phyloP scores from a whole-genome alignment of 2,113 vertebrate species.

The Coregonus clupeaformis region DNA sequence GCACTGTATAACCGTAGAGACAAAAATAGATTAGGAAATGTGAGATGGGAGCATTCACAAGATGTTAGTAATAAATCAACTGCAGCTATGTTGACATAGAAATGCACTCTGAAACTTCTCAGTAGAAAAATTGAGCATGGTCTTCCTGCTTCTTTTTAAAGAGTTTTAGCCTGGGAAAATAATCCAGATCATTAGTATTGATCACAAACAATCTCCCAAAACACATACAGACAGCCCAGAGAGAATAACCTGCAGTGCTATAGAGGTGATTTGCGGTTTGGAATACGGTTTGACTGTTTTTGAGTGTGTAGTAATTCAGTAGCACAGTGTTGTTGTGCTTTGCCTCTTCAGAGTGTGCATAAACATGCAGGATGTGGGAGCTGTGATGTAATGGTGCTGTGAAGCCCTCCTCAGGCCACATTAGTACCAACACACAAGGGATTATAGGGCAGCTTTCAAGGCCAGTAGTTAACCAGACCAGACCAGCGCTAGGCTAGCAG shows the following conservation, averaged over 20 bases:
- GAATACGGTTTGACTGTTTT: too few relatives aligned
- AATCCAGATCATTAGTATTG: constrained; percentile 5
- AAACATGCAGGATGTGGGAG: not conserved
- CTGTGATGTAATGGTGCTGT: not conserved
- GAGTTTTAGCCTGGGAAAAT: constrained; percentile 65
- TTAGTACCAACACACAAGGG: not conserved
- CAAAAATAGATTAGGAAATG: not conserved
- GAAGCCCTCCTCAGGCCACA: not conserved
- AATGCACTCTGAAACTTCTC: constrained; percentile 58
- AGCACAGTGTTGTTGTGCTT: not conserved
- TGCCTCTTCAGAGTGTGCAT: too few relatives aligned
- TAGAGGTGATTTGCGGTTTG: not conserved
- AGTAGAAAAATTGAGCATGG: constrained; percentile 32
- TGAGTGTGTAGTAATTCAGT: not conserved
- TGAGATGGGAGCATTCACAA: not conserved
- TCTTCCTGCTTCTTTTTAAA: constrained; percentile 53
- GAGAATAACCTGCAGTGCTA: not conserved
- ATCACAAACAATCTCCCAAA: not conserved
- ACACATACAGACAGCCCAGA: not conserved
- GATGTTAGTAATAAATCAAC: not conserved
- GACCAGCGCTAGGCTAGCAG: not conserved
- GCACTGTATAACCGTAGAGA: constrained; percentile 49
- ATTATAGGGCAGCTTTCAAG: constrained; percentile 9
- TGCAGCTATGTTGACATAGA: not conserved
- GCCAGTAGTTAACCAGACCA: constrained; percentile 4